Percentiles rank a stretch among this genome's conserved stretches.
phyloP scores from a whole-genome alignment of 2,113 vertebrate species.

The Phaetusa simplex region DNA sequence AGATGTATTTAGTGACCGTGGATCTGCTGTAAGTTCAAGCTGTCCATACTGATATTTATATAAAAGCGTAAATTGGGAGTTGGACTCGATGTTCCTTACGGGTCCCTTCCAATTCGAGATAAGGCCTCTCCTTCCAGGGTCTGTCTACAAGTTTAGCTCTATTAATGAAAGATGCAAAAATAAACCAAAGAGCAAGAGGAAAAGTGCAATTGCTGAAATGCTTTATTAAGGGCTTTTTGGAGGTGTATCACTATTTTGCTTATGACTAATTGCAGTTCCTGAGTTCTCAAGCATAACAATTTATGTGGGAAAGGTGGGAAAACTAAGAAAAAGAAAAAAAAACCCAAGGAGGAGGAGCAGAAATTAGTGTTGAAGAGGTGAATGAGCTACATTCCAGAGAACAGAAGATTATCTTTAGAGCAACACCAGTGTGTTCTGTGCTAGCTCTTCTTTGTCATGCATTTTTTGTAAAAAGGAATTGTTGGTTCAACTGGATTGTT shows the following conservation, averaged over 20 bases:
- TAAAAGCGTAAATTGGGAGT: background rate
- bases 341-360: accelerated
- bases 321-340: background rate
- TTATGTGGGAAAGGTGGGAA: background rate
- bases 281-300: background rate
- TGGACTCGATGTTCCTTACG: background rate
- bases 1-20: background rate
- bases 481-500: background rate
- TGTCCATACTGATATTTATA: background rate
- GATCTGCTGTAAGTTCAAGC: background rate
- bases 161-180: background rate
- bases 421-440: background rate
- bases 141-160: background rate
- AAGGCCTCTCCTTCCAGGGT: background rate
- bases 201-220: background rate
- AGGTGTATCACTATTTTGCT: background rate
- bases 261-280: background rate
- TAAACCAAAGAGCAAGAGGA: background rate
- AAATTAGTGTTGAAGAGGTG: background rate
- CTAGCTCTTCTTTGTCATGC: background rate
- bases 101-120: background rate
- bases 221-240: background rate
- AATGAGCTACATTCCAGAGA: background rate
- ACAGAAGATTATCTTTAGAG: background rate
- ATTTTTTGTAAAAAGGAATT: background rate